phyloP scores from a whole-genome alignment of 2,888 invertebrate genomes.

The Caenorhabditis drosophilae region DNA sequence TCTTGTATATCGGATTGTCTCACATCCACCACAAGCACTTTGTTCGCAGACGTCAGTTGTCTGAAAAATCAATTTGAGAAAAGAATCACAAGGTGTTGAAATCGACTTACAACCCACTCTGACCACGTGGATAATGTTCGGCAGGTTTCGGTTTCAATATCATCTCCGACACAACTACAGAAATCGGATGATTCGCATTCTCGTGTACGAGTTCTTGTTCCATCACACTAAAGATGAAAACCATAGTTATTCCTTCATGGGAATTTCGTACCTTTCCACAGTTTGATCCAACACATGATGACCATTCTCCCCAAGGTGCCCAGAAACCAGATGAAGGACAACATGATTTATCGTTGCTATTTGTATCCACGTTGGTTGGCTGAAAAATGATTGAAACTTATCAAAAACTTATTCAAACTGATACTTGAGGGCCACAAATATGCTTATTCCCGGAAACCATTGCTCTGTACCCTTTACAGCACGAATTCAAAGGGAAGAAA shows the following conservation, averaged over 20 bases:
- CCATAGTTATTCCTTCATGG: background rate
- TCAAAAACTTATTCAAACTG: background rate
- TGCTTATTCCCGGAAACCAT: conserved; percentile 22
- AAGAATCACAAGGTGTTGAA: no score
- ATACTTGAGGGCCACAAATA: conserved; percentile 36
- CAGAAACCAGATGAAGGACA: conserved; percentile 37
- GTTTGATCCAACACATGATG: conserved; percentile 28
- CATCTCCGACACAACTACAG: conserved; percentile 27
- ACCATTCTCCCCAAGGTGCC: conserved; percentile 44
- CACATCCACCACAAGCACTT: conserved; percentile 28
- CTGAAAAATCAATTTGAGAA: no score
- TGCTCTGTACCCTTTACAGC: conserved; percentile 19
- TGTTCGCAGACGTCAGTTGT: conserved; percentile 25
- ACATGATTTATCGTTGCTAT: conserved; percentile 20
- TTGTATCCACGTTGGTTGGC: conserved; percentile 12
- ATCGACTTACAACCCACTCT: conserved; percentile 37
- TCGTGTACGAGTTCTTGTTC: conserved; percentile 20
- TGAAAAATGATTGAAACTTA: conserved; percentile 5
- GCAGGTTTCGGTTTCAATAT: conserved; percentile 20
- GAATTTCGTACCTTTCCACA: conserved; percentile 24
- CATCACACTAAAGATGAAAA: conserved; percentile 25
- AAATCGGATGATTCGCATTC: conserved; percentile 18
- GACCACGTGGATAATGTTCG: conserved; percentile 25
- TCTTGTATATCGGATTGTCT: conserved; percentile 10
- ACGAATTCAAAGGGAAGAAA: conserved; percentile 29